A percentile compares a stretch with the other conserved stretches of the same genome.
Conservation (phyloP, 2,888 invertebrate species). For the Anagyrus pseudococci region DNA sequence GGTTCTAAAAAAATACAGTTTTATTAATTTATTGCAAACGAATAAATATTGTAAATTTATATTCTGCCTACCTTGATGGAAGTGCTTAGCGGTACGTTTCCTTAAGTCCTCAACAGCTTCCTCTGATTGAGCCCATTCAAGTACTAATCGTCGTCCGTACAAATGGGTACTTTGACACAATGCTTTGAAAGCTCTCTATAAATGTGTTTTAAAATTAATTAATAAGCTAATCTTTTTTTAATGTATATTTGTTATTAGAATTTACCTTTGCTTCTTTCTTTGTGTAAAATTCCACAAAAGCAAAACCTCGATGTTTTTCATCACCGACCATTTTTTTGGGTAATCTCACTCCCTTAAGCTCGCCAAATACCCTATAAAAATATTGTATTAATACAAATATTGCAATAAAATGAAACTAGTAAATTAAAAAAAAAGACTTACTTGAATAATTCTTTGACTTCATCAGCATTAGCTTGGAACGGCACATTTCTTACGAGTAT, state of each 20-base stretch:
- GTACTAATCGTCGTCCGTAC: slow-evolving; percentile 90
- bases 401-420: slow-evolving; percentile 14
- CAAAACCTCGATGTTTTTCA: slow-evolving; percentile 92
- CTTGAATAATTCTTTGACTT: slow-evolving; percentile 89
- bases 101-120: slow-evolving; percentile 82
- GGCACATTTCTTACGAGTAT: slow-evolving; percentile 94
- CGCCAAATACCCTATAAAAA: slow-evolving; percentile 85
- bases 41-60: not conserved
- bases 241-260: not conserved
- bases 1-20: slow-evolving; percentile 43
- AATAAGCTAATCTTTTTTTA: no score
- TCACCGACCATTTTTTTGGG: slow-evolving; percentile 87
- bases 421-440: slow-evolving; percentile 60
- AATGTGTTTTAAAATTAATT: no score
- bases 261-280: slow-evolving; percentile 90
- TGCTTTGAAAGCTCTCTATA: slow-evolving; percentile 88
- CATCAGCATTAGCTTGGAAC: slow-evolving; percentile 88
- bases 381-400: slow-evolving; percentile 1
- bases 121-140: slow-evolving; percentile 92
- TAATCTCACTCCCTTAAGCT: slow-evolving; percentile 85
- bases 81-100: slow-evolving; percentile 82
- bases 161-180: slow-evolving; percentile 97
- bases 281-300: slow-evolving; percentile 91
- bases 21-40: not conserved
- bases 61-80: slow-evolving; percentile 62